These are phyloP conservation scores for Podarcis siculus DNA, from an alignment of 2,797 vertebrate genomes.

Conservation along the genomic window DNA sequence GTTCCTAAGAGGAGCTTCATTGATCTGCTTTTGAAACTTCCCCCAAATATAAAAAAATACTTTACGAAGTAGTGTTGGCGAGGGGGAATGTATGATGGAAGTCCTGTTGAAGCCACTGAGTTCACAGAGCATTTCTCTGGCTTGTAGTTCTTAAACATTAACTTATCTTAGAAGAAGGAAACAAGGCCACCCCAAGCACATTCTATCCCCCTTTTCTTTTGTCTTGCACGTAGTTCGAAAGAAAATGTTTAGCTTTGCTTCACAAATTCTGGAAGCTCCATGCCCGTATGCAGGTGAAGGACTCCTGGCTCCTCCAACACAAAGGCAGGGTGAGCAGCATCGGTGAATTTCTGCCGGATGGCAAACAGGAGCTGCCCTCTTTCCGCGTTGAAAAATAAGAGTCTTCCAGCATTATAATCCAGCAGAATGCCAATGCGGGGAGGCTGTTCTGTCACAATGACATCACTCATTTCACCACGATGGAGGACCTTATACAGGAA, in stretches of 20 bases:
- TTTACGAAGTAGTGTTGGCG: background rate
- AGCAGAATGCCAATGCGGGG: slow-evolving; percentile 87
- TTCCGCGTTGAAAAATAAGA: slow-evolving; percentile 90
- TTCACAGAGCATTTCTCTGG: background rate
- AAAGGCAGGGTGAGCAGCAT: slow-evolving; percentile 86
- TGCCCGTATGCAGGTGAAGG: slow-evolving; percentile 84
- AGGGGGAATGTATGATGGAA: background rate
- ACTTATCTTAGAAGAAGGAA: background rate
- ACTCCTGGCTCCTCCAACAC: slow-evolving; percentile 88
- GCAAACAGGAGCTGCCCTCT: slow-evolving; percentile 87
- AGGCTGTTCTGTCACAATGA: slow-evolving; percentile 82
- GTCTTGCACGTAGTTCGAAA: slow-evolving; percentile 32
- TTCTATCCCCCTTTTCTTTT: background rate
- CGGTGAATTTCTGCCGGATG: slow-evolving; percentile 82
- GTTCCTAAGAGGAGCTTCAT: background rate
- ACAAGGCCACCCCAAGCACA: slow-evolving; percentile 8
- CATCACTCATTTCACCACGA: slow-evolving; percentile 78
- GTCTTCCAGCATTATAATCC: slow-evolving; percentile 83
- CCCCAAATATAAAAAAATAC: background rate
- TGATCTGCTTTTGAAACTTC: background rate
- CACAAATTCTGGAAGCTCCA: slow-evolving; percentile 87
- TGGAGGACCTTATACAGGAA: slow-evolving; percentile 90
- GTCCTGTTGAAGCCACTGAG: background rate
- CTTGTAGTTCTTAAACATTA: background rate
- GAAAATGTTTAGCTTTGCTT: slow-evolving; percentile 80